Conservation (phyloP, 2,888 invertebrate species). For the Microctonus hyperodae region DNA sequence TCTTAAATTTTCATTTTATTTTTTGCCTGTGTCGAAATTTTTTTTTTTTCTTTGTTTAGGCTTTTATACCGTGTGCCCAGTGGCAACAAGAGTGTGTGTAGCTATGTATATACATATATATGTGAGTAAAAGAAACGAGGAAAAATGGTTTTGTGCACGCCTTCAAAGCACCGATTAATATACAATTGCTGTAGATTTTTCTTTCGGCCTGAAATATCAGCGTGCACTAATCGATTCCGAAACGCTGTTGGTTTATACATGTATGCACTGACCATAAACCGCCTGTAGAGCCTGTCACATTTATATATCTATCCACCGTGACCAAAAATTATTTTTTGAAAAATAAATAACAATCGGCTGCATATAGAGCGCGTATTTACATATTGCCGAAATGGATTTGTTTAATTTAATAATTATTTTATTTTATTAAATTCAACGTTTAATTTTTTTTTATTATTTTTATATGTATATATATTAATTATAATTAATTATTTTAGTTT, state of each 20-base stretch:
- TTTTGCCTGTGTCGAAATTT: no score
- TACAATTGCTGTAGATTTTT: constrained; percentile 23
- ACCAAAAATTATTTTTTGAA: constrained; percentile 19
- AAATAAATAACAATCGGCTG: constrained; percentile 7
- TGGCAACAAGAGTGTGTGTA: no score
- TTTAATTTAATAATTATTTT: background rate
- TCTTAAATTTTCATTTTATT: background rate
- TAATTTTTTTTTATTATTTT: constrained; percentile 1
- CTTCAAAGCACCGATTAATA: background rate
- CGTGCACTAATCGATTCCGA: constrained; percentile 26
- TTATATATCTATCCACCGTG: constrained; percentile 27
- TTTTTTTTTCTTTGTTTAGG: no score
- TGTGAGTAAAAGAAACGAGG: background rate
- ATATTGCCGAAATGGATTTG: background rate
- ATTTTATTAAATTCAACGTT: background rate
- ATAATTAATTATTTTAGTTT: no score
- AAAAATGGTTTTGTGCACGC: background rate
- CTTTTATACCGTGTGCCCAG: no score
- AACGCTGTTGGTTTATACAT: constrained; percentile 1
- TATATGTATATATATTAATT: no score
- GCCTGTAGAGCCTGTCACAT: constrained; percentile 24
- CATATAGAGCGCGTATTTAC: constrained; percentile 8
- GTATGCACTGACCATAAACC: background rate
- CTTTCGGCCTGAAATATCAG: constrained; percentile 15
- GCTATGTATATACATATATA: no score